A percentile compares a stretch with the other conserved stretches of the same genome.
Evolutionary conservation across 2,113 vertebrate genomes (phyloP).

Genomic region (Diphyllodes magnificus): DNA sequence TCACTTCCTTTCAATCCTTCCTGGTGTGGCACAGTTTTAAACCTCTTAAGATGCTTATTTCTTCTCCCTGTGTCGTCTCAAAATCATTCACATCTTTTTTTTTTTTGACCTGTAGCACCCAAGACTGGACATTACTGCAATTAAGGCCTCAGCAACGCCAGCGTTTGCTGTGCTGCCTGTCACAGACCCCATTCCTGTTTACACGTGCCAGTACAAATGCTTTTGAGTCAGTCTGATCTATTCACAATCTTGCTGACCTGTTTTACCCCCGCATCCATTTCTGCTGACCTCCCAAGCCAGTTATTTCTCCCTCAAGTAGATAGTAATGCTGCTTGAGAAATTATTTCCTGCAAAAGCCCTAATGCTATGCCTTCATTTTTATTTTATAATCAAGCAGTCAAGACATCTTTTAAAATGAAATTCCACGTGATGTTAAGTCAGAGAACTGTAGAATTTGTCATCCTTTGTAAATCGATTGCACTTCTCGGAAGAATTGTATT

Average conservation of each 20-base stretch:
- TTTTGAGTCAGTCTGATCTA: neutral
- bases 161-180: neutral
- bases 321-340: slow-evolving; percentile 2
- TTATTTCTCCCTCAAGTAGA: slow-evolving; percentile 8
- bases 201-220: neutral
- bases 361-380: neutral
- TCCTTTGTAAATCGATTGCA: neutral
- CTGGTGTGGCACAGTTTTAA: neutral
- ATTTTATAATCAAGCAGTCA: neutral
- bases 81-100: neutral
- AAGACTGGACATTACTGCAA: neutral
- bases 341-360: neutral
- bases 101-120: neutral
- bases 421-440: neutral
- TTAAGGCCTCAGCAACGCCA: neutral
- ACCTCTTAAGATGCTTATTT: neutral
- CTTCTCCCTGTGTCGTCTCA: neutral
- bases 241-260: neutral
- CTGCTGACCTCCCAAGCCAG: neutral
- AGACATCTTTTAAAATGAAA: neutral
- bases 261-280: neutral
- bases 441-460: neutral
- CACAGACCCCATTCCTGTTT: neutral
- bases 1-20: neutral
- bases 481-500: neutral